Evolutionary conservation across 1,140 invertebrate species (phyloP), one percentile per base, ranked within the genome.

Genomic region (Drosophila oshimai): DNA sequence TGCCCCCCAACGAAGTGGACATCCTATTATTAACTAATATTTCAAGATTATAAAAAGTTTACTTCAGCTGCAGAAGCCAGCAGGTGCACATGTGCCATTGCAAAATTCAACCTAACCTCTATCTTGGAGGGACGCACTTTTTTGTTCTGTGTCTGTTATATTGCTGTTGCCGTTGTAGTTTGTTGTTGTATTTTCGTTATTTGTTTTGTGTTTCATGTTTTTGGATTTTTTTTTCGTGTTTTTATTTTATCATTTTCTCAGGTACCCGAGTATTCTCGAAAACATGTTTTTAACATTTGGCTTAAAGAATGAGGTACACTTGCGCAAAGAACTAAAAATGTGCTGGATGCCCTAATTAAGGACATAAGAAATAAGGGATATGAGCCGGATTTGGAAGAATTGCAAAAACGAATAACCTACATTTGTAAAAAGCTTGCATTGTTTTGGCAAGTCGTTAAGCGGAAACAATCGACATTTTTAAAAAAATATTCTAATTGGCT

Each of bases 191-290:
- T 5, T 34, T 49, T 33, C 17, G 17, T 31, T 34, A 18, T 49
- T 28, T 7, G 15, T 18, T 49, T 17, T 31, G 46, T 49, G 33
- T 36, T 17, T 36, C 13, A 12, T 36, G 33, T 34, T 20, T 49
- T 49, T 17, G 26, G 28, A 49, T 33, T 33, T 20, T 36, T 49
- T 49, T 49, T 49, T 49, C 13, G n/a, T 33, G 34, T 28, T 4
- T 34, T n/a, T 49, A 49, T 12, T 31, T 28, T 34, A 15, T 26
- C n/a, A 12, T 42, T 42, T 42, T 42, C 39, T 50, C 47, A 50
- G n/a, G n/a, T n/a, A 50, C 26, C 18, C 47, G 47, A 51, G 33
- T 51, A 51, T 51, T 39, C 49, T 53, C 33, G 49, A 41, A 53
- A 53, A 7, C 6, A 53, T 53, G 18, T 53, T 53, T 53, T 37